phyloP scores from a whole-genome alignment of 2,888 invertebrate species.

The Lagria hirta region DNA sequence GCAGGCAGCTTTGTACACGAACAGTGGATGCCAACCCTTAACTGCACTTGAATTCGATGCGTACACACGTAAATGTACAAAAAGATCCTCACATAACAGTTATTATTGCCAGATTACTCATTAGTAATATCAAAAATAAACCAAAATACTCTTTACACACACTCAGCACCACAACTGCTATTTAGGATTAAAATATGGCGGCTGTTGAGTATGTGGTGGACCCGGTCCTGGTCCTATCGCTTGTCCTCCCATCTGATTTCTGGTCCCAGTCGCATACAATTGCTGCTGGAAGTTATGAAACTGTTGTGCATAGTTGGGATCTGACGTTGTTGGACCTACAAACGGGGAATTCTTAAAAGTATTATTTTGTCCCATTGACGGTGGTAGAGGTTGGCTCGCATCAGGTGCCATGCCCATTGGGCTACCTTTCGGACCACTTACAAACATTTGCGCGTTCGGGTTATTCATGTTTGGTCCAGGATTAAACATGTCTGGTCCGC shows the following conservation, averaged over 20 bases:
- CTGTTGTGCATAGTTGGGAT: constrained; percentile 92
- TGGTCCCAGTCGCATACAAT: constrained; percentile 83
- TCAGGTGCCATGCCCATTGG: constrained; percentile 63
- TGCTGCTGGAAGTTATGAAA: constrained; percentile 96
- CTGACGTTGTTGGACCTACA: constrained; percentile 81
- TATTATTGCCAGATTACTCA: constrained; percentile 54
- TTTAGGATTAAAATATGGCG: constrained; percentile 55
- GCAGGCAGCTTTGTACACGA: constrained; percentile 51
- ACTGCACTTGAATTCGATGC: constrained; percentile 55
- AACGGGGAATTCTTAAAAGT: constrained; percentile 79
- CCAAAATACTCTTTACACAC: constrained; percentile 50
- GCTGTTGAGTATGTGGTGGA: constrained; percentile 54
- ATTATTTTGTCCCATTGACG: constrained; percentile 73
- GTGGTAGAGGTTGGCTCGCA: constrained; percentile 73
- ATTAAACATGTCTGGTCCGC: constrained; percentile 49
- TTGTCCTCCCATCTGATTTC: constrained; percentile 60
- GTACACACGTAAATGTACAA: constrained; percentile 48
- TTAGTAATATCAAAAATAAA: constrained; percentile 56
- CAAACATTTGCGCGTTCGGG: constrained; percentile 62
- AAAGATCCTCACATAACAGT: constrained; percentile 49
- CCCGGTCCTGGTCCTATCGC: constrained; percentile 56
- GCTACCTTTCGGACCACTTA: constrained; percentile 59
- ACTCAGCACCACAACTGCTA: constrained; percentile 52
- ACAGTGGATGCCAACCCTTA: constrained; percentile 49
- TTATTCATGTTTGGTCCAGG: constrained; percentile 52